Conservation (phyloP, 2,113 vertebrate genomes). For the cattle (Bos taurus) region DNA sequence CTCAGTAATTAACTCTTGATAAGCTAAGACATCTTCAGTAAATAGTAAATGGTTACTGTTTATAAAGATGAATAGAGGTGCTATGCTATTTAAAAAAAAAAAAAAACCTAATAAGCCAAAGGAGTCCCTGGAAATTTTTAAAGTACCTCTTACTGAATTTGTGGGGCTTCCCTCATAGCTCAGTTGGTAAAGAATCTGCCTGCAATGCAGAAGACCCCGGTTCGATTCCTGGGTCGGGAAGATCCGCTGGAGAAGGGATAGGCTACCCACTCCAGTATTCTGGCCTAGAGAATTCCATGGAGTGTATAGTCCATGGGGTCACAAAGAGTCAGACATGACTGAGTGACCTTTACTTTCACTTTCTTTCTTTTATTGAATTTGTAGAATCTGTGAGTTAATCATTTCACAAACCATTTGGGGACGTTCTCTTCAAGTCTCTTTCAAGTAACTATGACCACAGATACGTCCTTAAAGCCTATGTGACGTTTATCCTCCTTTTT, state of each 20-base stretch:
- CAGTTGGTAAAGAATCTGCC: background rate
- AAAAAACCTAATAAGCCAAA: background rate
- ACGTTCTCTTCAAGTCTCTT: background rate
- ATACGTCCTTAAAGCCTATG: background rate
- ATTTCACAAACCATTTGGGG: background rate
- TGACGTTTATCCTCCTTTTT: background rate
- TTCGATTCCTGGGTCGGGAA: accelerated
- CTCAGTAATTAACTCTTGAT: conserved; percentile 11
- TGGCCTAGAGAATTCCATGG: background rate
- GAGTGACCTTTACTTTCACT: background rate
- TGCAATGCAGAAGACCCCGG: background rate
- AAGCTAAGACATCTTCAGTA: background rate
- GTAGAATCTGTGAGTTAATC: background rate
- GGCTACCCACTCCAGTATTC: background rate
- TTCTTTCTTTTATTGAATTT: background rate
- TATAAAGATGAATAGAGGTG: background rate
- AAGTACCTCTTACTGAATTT: background rate
- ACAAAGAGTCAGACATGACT: background rate
- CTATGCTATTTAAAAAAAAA: background rate
- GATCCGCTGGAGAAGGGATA: background rate
- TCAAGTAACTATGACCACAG: background rate
- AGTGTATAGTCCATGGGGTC: background rate
- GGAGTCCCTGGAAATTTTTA: background rate
- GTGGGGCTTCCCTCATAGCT: background rate
- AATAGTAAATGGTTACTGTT: background rate